A percentile compares a stretch with the other conserved stretches of the same genome.
These are phyloP conservation scores for Sminthurides aquaticus DNA, from an alignment of 2,888 invertebrate genomes.

Conservation along the genomic window DNA sequence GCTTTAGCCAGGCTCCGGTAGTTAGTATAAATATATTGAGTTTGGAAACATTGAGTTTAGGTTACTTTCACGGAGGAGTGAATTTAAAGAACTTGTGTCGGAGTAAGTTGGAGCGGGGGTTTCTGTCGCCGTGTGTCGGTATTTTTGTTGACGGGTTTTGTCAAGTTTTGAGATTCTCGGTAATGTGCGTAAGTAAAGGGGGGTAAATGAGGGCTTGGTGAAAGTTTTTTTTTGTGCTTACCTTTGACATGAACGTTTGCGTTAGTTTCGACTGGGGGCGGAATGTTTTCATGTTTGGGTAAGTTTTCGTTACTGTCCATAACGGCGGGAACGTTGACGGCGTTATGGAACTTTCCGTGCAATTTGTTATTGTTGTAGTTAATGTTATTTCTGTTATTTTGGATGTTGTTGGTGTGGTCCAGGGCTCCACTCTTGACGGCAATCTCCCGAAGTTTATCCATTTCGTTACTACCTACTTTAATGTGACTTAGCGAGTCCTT, in stretches of 20 bases:
- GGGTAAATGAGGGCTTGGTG: too few relatives aligned
- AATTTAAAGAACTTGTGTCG: too few relatives aligned
- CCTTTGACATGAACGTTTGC: slow-evolving; percentile 37
- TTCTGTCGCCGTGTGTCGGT: too few relatives aligned
- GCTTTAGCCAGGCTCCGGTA: too few relatives aligned
- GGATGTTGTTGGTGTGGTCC: slow-evolving; percentile 22
- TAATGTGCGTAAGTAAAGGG: too few relatives aligned
- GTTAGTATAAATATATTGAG: too few relatives aligned
- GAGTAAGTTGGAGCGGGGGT: too few relatives aligned
- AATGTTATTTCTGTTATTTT: slow-evolving; percentile 22
- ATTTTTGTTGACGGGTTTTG: too few relatives aligned
- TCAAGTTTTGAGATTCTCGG: too few relatives aligned
- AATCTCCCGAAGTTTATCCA: slow-evolving; percentile 33
- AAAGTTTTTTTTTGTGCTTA: too few relatives aligned
- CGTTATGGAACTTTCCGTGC: slow-evolving; percentile 23
- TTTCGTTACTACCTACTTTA: slow-evolving; percentile 33
- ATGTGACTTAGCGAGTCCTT: slow-evolving; percentile 36
- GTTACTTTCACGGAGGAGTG: too few relatives aligned
- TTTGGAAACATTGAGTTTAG: too few relatives aligned
- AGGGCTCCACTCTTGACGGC: slow-evolving; percentile 31
- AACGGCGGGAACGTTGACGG: slow-evolving; percentile 26
- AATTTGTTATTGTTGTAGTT: slow-evolving; percentile 22
- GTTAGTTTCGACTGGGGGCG: slow-evolving; percentile 33
- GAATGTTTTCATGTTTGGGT: slow-evolving; percentile 35
- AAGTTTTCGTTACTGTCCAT: slow-evolving; percentile 35